Conservation (phyloP, 2,888 invertebrate genomes). For the Synergus laeviventris region DNA sequence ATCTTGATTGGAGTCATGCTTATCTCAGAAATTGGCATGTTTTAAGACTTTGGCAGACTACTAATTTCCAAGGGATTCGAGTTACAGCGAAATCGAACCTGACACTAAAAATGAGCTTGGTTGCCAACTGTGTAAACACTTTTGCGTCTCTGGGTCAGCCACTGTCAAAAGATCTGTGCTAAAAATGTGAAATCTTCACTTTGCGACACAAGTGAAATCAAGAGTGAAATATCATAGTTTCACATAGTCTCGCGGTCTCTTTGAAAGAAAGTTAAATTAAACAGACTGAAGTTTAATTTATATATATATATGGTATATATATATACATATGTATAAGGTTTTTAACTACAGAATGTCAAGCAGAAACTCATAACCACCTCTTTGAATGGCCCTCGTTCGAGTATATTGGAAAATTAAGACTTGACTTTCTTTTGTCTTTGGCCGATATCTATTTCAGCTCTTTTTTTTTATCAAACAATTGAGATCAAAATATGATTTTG, state of each 20-base stretch:
- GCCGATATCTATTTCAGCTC: no score
- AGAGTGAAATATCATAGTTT: neutral
- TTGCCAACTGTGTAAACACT: conserved; percentile 42
- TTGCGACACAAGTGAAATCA: neutral
- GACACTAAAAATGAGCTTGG: conserved; percentile 19
- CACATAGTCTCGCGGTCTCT: neutral
- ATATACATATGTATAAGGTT: neutral
- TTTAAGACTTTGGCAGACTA: neutral
- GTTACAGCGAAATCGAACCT: conserved; percentile 8
- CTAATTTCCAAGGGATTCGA: neutral
- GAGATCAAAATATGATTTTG: no score
- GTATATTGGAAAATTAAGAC: no score
- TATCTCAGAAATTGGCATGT: neutral
- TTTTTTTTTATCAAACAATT: no score
- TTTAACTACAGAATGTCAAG: no score
- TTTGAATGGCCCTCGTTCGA: no score
- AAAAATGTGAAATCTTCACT: conserved; percentile 30
- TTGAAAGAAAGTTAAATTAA: conserved; percentile 1
- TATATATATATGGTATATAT: no score
- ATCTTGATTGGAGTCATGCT: neutral
- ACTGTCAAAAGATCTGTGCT: conserved; percentile 3
- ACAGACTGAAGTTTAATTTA: neutral
- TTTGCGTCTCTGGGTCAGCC: conserved; percentile 35
- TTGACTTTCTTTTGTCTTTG: no score
- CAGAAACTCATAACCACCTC: no score